phyloP scores from a whole-genome alignment of 2,113 vertebrate genomes.

The Ranitomeya imitator region DNA sequence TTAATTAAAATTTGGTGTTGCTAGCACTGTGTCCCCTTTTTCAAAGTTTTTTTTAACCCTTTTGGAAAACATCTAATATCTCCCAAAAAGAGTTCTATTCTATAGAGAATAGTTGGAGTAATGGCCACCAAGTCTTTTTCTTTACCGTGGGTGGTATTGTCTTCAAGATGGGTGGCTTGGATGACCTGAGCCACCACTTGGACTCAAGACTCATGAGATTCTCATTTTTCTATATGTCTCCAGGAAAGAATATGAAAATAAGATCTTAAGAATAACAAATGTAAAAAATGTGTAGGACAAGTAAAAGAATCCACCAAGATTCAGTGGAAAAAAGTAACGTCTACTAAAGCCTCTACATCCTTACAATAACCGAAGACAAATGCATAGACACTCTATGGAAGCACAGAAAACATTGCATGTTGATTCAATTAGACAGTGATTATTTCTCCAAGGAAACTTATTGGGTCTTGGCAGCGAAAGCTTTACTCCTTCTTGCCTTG shows the following conservation, averaged over 20 bases:
- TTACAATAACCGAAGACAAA: conserved; percentile 11
- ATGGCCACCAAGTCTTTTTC: not conserved
- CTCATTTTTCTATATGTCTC: not conserved
- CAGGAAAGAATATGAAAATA: not conserved
- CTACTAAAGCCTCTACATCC: not conserved
- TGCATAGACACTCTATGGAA: conserved; percentile 14
- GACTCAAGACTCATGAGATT: not conserved
- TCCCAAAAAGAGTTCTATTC: not conserved
- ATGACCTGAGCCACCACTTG: not conserved
- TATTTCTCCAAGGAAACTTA: conserved; percentile 55
- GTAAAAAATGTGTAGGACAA: not conserved
- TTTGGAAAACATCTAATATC: not conserved
- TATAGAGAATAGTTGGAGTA: not conserved
- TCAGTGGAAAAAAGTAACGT: not conserved
- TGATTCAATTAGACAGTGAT: conserved; percentile 49
- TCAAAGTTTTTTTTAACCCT: not conserved
- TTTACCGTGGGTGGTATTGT: not conserved
- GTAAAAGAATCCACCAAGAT: not conserved
- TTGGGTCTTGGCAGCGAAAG: conserved; percentile 65
- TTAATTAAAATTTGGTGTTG: not conserved
- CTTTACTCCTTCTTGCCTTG: conserved; percentile 56
- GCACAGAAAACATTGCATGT: conserved; percentile 26
- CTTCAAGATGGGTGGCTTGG: not conserved
- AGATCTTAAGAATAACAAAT: not conserved
- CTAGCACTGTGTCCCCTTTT: not conserved